Base-by-base conservation (phyloP, 2,888 invertebrate genomes). In the Andrena hattorfiana region DNA sequence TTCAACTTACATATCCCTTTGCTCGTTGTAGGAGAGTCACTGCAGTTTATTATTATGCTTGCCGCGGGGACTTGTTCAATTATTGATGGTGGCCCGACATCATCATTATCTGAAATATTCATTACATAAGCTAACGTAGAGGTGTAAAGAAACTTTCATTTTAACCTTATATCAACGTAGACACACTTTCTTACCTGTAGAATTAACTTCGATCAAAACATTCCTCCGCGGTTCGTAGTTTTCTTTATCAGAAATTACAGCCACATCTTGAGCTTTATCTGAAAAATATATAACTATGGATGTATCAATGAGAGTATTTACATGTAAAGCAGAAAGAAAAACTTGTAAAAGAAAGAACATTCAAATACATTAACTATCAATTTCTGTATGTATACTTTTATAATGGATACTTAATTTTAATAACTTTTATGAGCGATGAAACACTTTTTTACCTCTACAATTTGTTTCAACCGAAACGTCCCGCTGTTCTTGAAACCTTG, bases 371-470 rank as follows among this genome's bases (percentile, higher is more conserved):
- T 35, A 35, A 35, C 10, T 35, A 35, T 35, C 35, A 35, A 35
- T 10, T 35, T 35, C 2, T 35, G 10, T 35, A 35, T 35, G 10
- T 6, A 30, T 30, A 30, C 30, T 30, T 30, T 30, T 30, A 7
- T 30, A 30, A 30, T 7, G 30, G 30, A 30, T 30, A 30, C 30
- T 30, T 30, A 30, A 6, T 30, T 30, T 30, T 30, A 30, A 30
- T 30, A 30, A 30, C 30, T 30, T 5, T 5, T 30, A 30, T 30
- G 30, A 30, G 16, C 28, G 2, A 60, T 30, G 60, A 7, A 26
- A 62, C 30, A 62, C n/a, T 62, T 62, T n/a, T 16, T 16, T 62
- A 62, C 60, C n/a, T 32, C 32, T 16, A 62, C 30, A n/a, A 32
- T 32, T 28, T n/a, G n/a, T 32, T 62, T 3, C 8, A 8, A 62